Evolutionary conservation across 1,140 invertebrate species (phyloP).

Genomic region (Dendroctonus ponderosae): DNA sequence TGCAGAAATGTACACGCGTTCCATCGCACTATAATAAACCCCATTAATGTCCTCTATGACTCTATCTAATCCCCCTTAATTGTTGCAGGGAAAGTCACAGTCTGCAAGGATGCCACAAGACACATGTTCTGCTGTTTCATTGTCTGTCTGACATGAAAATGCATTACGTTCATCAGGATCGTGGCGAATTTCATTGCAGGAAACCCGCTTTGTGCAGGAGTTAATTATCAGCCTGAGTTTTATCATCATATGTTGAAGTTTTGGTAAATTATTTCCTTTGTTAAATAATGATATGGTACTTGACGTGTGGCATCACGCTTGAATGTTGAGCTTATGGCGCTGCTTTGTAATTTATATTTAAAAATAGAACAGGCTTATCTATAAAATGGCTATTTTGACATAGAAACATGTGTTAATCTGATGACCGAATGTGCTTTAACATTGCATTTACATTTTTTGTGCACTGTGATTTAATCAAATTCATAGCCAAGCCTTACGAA

Average conservation of each 20-base stretch:
- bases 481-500: too few relatives aligned
- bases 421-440: too few relatives aligned
- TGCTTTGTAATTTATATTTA: too few relatives aligned
- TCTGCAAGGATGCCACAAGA: constrained; percentile 15
- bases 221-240: constrained; percentile 20
- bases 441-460: too few relatives aligned
- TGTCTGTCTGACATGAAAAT: constrained; percentile 24
- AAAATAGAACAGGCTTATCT: too few relatives aligned
- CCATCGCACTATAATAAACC: constrained; percentile 11
- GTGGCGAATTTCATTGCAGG: constrained; percentile 20
- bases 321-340: too few relatives aligned
- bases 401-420: too few relatives aligned
- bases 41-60: constrained; percentile 2
- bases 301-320: too few relatives aligned
- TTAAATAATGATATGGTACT: constrained; percentile 12
- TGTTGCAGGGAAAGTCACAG: constrained; percentile 1
- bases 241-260: constrained; percentile 21
- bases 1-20: constrained; percentile 19
- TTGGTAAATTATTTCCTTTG: constrained; percentile 28
- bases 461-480: too few relatives aligned
- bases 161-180: constrained; percentile 2
- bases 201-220: constrained; percentile 25
- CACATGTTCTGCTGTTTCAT: constrained; percentile 18
- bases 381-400: too few relatives aligned
- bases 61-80: not conserved